phyloP scores from a whole-genome alignment of 2,113 vertebrate species.

The Orientallactaga bullata region DNA sequence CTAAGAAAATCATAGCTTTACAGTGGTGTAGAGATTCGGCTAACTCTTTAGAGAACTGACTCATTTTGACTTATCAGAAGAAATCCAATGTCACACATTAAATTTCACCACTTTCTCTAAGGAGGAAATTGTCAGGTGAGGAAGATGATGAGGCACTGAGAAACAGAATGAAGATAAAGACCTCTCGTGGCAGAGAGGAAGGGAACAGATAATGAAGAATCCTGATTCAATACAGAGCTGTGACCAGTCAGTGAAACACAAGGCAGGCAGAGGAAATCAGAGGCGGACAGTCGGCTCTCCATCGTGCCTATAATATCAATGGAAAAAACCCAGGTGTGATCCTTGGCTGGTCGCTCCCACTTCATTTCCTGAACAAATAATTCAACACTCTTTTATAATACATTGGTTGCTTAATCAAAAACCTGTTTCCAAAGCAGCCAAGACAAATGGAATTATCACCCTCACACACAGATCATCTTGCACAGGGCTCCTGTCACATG shows the following conservation, averaged over 20 bases:
- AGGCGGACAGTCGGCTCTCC: background rate
- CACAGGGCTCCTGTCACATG: background rate
- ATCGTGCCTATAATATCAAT: background rate
- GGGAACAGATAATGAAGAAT: background rate
- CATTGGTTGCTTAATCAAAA: slow-evolving; percentile 65
- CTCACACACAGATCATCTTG: background rate
- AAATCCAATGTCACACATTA: slow-evolving; percentile 26
- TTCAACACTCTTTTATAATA: slow-evolving; percentile 45
- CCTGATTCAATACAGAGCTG: slow-evolving; percentile 4
- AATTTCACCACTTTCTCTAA: slow-evolving; percentile 39
- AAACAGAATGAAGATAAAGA: background rate
- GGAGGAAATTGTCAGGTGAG: slow-evolving; percentile 36
- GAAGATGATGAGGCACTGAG: slow-evolving; percentile 17
- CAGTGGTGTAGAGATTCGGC: slow-evolving; percentile 39
- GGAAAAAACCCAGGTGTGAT: slow-evolving; percentile 21
- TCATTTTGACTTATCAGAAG: slow-evolving; percentile 11
- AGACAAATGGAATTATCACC: background rate
- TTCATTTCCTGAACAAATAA: slow-evolving; percentile 75
- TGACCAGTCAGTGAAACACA: background rate
- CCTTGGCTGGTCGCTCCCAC: slow-evolving; percentile 28
- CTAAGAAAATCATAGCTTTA: slow-evolving; percentile 43
- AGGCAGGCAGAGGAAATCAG: background rate
- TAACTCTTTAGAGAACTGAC: slow-evolving; percentile 26
- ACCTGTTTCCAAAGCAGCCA: slow-evolving; percentile 37
- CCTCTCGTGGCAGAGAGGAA: background rate